Conservation (phyloP, 92 coral and sea anemone genomes). For the Parazoanthus swiftii region DNA sequence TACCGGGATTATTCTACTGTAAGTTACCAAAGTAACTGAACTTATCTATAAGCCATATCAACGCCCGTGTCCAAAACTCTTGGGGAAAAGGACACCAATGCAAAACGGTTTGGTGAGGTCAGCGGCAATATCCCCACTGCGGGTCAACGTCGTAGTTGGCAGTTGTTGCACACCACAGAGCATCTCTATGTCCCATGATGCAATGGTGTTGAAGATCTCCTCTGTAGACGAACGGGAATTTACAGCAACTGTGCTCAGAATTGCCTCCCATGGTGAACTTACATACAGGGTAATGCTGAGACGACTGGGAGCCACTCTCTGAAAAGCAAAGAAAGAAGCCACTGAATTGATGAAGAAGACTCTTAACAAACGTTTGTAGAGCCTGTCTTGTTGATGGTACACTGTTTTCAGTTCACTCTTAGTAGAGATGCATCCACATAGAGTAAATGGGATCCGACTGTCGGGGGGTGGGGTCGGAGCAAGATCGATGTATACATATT, state of each 20-base stretch:
- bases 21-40: no score
- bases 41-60: no score
- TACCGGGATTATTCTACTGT: no score
- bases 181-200: conserved; percentile 48
- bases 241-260: conserved; percentile 45
- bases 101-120: background rate
- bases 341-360: background rate
- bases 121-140: conserved; percentile 51
- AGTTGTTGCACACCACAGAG: conserved; percentile 60
- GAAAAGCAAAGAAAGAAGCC: background rate
- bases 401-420: no score
- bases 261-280: conserved; percentile 48
- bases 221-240: conserved; percentile 49
- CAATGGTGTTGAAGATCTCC: conserved; percentile 39
- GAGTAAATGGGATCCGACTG: no score
- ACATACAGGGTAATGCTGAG: conserved; percentile 19
- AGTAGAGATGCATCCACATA: no score
- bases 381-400: no score
- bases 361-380: background rate
- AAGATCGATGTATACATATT: no score
- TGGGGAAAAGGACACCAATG: background rate
- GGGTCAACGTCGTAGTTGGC: conserved; percentile 43
- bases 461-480: no score
- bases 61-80: no score
- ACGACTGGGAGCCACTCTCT: background rate